Base-by-base conservation (phyloP, 2,888 invertebrate species). In the Ophion ventricosus region DNA sequence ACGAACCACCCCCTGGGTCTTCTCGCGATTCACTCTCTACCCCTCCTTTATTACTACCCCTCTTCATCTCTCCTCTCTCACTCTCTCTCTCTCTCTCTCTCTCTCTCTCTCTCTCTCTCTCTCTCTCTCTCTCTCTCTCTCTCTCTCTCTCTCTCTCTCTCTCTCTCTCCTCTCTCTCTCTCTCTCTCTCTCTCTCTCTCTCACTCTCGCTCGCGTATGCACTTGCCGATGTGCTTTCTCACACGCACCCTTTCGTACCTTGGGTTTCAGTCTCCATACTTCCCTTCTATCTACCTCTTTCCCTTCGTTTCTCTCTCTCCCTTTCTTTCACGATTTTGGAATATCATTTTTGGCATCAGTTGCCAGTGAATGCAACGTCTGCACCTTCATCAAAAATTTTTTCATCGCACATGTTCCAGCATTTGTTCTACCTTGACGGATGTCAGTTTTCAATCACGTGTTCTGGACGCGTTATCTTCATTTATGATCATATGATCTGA, bases 1-100 rank as follows among this genome's bases (percentile, higher is more conserved):
- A 91, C 84, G 85, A 91, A 88, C 89, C 87, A 88, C 88, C 89
- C 88, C 87, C 84, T 82, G 81, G 81, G 86, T 73, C 79, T 76
- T 64, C 70, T 57, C 67, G 72, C 85, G 76, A 76, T 82, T 76
- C 76, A 80, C 82, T 67, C 82, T 85, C 84, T 83, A 49, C 84
- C 80, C 66, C 63, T 73, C 61, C 83, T 78, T 64, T 82, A 72
- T 80, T 80, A 77, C 63, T 67, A 59, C 59, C 61, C 64, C 77
- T 69, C 73, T 73, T 26, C 63, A 25, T 82, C 54, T 35, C 35
- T 35, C 35, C 76, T 79, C 82, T 35, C 5, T 35, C 35, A 43
- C 82, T 84, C 84, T 82, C 57, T 82, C 81, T 85, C 77, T 67
- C 63, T 72, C 59, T 81, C 74, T 64, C 82, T 70, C 76, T 78